Percentiles rank a stretch among this genome's conserved stretches.
Evolutionary conservation across 92 coral and sea anemone genomes (phyloP).

Genomic region (Pocillopora meandrina): DNA sequence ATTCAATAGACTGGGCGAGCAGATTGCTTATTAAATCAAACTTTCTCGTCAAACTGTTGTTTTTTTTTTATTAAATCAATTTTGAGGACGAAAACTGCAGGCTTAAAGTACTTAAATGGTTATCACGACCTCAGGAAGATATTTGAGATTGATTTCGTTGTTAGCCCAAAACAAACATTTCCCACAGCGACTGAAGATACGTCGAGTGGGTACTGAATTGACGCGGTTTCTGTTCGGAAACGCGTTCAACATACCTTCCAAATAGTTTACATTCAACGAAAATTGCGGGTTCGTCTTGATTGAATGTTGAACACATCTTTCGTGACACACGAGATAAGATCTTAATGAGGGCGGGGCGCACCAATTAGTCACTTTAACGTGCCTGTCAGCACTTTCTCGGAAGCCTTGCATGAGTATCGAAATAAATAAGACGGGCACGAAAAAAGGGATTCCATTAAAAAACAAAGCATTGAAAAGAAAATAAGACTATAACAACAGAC

Average conservation of each 20-base stretch:
- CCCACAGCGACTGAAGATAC: slow-evolving; percentile 45
- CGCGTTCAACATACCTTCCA: slow-evolving; percentile 35
- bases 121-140: slow-evolving; percentile 11
- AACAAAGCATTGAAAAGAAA: neutral
- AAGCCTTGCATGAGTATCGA: neutral
- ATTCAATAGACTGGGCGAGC: neutral
- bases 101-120: slow-evolving; percentile 8
- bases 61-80: neutral
- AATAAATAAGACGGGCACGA: neutral
- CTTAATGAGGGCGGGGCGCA: slow-evolving; percentile 77
- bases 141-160: slow-evolving; percentile 29
- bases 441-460: neutral
- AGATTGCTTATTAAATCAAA: neutral
- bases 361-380: slow-evolving; percentile 73
- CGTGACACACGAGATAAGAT: slow-evolving; percentile 79
- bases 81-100: neutral
- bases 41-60: neutral
- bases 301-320: slow-evolving; percentile 35
- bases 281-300: slow-evolving; percentile 10
- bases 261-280: slow-evolving; percentile 28
- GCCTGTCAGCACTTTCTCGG: slow-evolving; percentile 62
- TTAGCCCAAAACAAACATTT: slow-evolving; percentile 45
- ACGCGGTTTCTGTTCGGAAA: slow-evolving; percentile 18
- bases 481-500: slow-evolving; percentile 6
- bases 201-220: slow-evolving; percentile 42